Conservation (phyloP, 1,140 invertebrate genomes). For the Sinella curviseta region DNA sequence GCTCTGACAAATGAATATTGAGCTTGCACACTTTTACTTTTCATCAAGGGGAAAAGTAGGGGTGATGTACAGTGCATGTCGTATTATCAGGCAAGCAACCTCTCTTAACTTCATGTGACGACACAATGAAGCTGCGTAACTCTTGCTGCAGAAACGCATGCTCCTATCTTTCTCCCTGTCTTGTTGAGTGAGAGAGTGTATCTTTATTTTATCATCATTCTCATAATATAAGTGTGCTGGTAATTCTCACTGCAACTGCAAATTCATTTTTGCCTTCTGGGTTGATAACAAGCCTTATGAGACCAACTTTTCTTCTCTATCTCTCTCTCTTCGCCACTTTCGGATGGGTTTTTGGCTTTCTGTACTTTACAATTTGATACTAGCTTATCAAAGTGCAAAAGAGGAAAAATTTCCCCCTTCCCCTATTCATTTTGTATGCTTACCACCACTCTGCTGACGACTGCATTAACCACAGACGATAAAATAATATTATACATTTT, state of each 20-base stretch:
- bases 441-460: neutral
- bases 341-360: neutral
- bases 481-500: neutral
- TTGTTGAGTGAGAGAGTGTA: neutral
- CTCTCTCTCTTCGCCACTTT: neutral
- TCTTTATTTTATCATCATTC: slow-evolving; percentile 1
- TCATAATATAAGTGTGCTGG: no score
- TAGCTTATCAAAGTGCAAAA: neutral
- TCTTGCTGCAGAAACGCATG: no score
- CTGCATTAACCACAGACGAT: slow-evolving; percentile 21
- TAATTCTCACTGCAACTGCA: no score
- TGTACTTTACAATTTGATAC: slow-evolving; percentile 17
- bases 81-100: no score
- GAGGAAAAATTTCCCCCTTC: slow-evolving; percentile 2
- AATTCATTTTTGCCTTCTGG: neutral
- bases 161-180: neutral
- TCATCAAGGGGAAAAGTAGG: slow-evolving; percentile 2
- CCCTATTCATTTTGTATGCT: neutral
- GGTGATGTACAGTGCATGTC: no score
- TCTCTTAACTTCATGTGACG: no score
- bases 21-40: neutral
- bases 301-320: slow-evolving; percentile 5
- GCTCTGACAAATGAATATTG: slow-evolving; percentile 34
- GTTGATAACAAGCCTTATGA: slow-evolving; percentile 19
- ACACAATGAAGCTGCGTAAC: no score